Conservation (phyloP, 2,113 vertebrate species). For the Misgurnus mizolepis region DNA sequence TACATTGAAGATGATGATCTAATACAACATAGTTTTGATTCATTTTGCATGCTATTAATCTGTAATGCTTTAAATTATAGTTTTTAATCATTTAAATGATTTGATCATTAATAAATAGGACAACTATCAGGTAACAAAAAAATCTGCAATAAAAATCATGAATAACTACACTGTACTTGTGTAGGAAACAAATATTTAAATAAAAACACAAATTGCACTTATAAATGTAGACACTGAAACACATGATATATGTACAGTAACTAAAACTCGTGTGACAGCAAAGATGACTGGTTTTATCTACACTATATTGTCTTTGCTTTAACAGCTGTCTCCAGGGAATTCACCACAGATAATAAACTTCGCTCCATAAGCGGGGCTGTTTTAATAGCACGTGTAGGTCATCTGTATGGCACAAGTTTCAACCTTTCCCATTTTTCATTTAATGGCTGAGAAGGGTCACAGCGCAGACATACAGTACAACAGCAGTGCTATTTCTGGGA, state of each 20-base stretch:
- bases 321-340: background rate
- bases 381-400: slow-evolving; percentile 6
- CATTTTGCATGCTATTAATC: too few relatives aligned
- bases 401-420: slow-evolving; percentile 4
- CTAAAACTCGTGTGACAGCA: background rate
- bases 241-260: background rate
- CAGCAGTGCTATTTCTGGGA: slow-evolving; percentile 58
- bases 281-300: background rate
- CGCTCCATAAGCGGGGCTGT: background rate
- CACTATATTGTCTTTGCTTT: background rate
- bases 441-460: slow-evolving; percentile 12
- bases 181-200: background rate
- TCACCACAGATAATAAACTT: background rate
- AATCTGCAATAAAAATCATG: background rate
- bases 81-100: background rate
- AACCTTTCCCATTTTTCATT: background rate
- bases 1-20: too few relatives aligned
- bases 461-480: slow-evolving; percentile 11
- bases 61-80: too few relatives aligned
- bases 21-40: too few relatives aligned
- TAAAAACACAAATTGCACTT: too few relatives aligned
- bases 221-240: background rate
- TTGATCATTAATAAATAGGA: background rate
- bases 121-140: background rate
- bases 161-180: background rate